Percentiles rank a stretch among this genome's conserved stretches.
These are phyloP conservation scores for Podarcis siculus DNA, from an alignment of 2,797 vertebrate species.

Conservation along the genomic window DNA sequence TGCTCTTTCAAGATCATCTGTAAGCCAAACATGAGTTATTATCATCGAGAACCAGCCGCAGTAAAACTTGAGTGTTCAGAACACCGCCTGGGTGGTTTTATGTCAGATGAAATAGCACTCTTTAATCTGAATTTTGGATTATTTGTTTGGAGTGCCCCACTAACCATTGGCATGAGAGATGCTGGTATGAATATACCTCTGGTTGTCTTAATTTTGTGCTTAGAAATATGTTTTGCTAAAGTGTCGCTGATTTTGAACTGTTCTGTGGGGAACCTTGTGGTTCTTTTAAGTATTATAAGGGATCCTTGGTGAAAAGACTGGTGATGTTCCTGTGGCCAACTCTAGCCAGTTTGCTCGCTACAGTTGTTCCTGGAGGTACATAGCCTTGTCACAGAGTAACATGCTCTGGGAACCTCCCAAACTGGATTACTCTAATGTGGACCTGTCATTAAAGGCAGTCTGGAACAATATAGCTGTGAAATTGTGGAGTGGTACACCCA, in stretches of 20 bases:
- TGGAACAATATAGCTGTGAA: too few species aligned
- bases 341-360: not conserved
- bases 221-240: constrained; percentile 1
- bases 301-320: not conserved
- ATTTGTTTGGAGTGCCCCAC: not conserved
- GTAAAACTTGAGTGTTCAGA: not conserved
- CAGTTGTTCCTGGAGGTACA: not conserved
- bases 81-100: not conserved
- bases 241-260: not conserved
- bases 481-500: too few species aligned
- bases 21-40: too few species aligned
- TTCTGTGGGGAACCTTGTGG: not conserved
- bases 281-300: not conserved
- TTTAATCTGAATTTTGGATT: not conserved
- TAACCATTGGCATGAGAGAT: not conserved
- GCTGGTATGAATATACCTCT: not conserved
- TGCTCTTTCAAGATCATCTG: too few species aligned
- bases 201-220: not conserved
- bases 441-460: too few species aligned
- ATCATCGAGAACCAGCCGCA: too few species aligned
- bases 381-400: too few species aligned
- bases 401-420: too few species aligned
- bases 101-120: not conserved
- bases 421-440: too few species aligned
- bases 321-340: not conserved